Conservation (phyloP, 1,140 invertebrate species). For the Drosophila pectinifera region DNA sequence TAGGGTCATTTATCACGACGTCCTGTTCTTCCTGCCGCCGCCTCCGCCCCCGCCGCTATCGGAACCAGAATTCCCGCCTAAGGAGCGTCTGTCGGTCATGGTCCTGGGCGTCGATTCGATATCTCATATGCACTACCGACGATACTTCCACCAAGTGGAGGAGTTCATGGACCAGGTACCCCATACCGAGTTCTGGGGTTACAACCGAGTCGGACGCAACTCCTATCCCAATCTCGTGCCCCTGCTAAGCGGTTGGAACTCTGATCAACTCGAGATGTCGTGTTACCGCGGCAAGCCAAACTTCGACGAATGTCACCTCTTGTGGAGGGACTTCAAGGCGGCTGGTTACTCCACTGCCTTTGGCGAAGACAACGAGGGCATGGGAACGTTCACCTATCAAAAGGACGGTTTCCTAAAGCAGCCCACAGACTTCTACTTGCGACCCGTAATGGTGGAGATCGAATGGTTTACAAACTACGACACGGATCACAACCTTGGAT, state of each 20-base stretch:
- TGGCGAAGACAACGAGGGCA: slow-evolving; percentile 8
- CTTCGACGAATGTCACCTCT: slow-evolving; percentile 14
- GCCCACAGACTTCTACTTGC: slow-evolving; percentile 17
- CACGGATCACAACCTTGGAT: neutral
- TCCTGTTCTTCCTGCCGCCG: slow-evolving; percentile 11
- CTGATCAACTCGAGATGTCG: neutral
- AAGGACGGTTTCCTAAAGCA: neutral
- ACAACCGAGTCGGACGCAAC: slow-evolving; percentile 11
- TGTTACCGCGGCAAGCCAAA: neutral
- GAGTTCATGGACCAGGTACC: slow-evolving; percentile 1
- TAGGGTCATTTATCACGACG: slow-evolving; percentile 8
- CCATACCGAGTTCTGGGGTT: slow-evolving; percentile 32
- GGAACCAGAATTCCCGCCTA: no score
- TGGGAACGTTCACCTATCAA: neutral
- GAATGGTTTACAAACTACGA: neutral
- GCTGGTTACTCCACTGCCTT: slow-evolving; percentile 6
- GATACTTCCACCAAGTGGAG: slow-evolving; percentile 12
- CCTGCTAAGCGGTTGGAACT: neutral
- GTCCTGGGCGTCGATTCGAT: slow-evolving; percentile 19
- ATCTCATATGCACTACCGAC: slow-evolving; percentile 25
- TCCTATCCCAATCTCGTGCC: slow-evolving; percentile 20
- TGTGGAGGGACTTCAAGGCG: slow-evolving; percentile 19
- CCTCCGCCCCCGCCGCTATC: neutral
- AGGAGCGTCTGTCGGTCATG: slow-evolving; percentile 9
- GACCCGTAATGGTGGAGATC: slow-evolving; percentile 2